Evolutionary conservation across 2,113 vertebrate genomes (phyloP), one percentile per base, ranked within the genome.

Genomic region (Bostrychus sinensis): DNA sequence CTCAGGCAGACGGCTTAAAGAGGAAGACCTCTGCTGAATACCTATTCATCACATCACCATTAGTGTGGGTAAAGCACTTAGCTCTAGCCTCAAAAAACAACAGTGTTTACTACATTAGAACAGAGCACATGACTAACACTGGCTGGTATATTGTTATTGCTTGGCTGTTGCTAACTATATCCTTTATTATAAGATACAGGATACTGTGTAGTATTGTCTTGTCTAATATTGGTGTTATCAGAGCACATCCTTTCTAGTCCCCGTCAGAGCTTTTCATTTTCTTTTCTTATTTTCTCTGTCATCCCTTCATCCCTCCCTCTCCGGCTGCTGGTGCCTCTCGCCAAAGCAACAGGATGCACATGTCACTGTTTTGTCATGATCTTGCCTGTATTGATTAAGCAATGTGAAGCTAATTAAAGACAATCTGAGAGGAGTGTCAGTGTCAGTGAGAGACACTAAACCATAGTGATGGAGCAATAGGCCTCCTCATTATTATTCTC

Each of bases 401-500:
- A 53, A 80, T 75, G 78, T 77, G 58, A 30, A 77, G 80, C 82
- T 88, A 88, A 89, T 91, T 91, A 89, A 90, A 88, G 67, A 62
- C 80, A 75, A 84, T 87, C 78, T 84, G 63, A 43, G 68, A 80
- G 77, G 78, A 77, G 83, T 75, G 81, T 75, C 43, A 42, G 71
- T 62, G 69, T 70, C 70, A 85, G 77, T 60, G 61, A 72, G 73
- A 45, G 67, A 66, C 78, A 81, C 64, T 72, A 69, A 89, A 83
- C 87, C 81, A 72, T 62, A 64, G 79, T 66, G 77, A 83, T 63
- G 25, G 59, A 82, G 79, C 36, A 72, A 77, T 81, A 72, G 76
- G 56, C 59, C 65, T 81, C 71, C 48, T 85, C 85, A 86, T 89
- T 84, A 84, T 88, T 83, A 75, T 77, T 80, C 82, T 75, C 32